Conservation (phyloP, 92 coral and sea anemone species). For the Phenganax subtilis region DNA sequence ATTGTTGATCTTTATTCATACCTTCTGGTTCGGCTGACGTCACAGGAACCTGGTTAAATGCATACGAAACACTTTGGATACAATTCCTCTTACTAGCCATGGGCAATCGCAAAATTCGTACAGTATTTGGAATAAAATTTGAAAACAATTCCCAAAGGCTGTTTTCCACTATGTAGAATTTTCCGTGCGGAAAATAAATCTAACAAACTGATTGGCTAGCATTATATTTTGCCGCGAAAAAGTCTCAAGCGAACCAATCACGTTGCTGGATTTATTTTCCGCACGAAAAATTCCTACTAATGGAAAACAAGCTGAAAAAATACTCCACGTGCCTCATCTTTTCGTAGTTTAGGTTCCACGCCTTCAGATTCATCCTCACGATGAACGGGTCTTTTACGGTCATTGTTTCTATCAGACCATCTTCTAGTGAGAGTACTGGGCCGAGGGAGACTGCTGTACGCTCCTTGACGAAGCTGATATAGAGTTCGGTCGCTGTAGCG, state of each 20-base stretch:
- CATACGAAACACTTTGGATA: background rate
- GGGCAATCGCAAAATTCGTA: too few relatives aligned
- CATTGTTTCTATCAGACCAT: constrained; percentile 83
- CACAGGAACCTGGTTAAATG: constrained; percentile 63
- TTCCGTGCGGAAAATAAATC: too few relatives aligned
- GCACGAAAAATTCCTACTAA: background rate
- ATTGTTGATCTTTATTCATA: constrained; percentile 67
- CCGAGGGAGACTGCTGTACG: constrained; percentile 58
- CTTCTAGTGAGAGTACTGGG: constrained; percentile 47
- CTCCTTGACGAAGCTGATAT: constrained; percentile 88
- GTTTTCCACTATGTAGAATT: too few relatives aligned
- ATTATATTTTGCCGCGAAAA: too few relatives aligned
- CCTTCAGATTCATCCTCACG: constrained; percentile 46
- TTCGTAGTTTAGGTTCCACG: constrained; percentile 20
- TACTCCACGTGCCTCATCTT: constrained; percentile 6
- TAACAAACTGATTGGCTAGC: too few relatives aligned
- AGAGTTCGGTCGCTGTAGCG: constrained; percentile 96
- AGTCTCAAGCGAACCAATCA: too few relatives aligned
- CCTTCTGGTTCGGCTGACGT: constrained; percentile 72
- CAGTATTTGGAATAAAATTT: background rate
- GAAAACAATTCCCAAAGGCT: background rate
- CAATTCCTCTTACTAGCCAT: background rate
- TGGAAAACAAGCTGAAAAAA: background rate
- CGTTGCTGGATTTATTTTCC: too few relatives aligned
- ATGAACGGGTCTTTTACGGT: constrained; percentile 63